Percentiles rank a stretch among this genome's conserved stretches.
These are phyloP conservation scores for Papilio xuthus DNA, from an alignment of 1,140 invertebrate species.

Conservation along the genomic window DNA sequence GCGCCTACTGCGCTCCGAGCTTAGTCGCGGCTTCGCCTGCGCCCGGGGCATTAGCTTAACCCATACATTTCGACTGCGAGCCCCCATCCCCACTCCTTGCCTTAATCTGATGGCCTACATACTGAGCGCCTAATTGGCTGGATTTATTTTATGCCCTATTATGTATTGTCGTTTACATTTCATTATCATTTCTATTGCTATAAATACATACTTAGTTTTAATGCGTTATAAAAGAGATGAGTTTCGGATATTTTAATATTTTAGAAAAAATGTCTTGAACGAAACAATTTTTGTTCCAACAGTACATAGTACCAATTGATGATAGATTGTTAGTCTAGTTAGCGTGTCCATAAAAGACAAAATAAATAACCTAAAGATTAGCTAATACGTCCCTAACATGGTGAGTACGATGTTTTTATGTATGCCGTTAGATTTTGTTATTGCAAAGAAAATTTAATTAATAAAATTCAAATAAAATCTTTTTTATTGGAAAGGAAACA, in stretches of 20 bases:
- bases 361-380: no score
- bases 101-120: conserved; percentile 67
- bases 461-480: background rate
- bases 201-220: background rate
- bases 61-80: conserved; percentile 56
- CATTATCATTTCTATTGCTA: conserved; percentile 41
- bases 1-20: conserved; percentile 14
- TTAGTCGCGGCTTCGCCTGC: conserved; percentile 51
- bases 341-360: no score
- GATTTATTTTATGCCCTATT: conserved; percentile 45
- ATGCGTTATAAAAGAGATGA: background rate
- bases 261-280: background rate
- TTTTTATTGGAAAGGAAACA: background rate
- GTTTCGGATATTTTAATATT: background rate
- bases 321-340: no score
- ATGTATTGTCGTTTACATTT: conserved; percentile 39
- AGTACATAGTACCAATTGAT: no score
- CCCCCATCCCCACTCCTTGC: conserved; percentile 45
- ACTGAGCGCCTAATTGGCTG: conserved; percentile 56
- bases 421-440: no score
- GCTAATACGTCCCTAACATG: no score
- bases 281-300: no score
- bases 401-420: background rate
- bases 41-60: conserved; percentile 57
- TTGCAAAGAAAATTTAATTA: background rate